Evolutionary conservation across 2,113 vertebrate genomes (phyloP), one percentile per base, ranked within the genome.

Genomic region (Lipotes vexillifer): DNA sequence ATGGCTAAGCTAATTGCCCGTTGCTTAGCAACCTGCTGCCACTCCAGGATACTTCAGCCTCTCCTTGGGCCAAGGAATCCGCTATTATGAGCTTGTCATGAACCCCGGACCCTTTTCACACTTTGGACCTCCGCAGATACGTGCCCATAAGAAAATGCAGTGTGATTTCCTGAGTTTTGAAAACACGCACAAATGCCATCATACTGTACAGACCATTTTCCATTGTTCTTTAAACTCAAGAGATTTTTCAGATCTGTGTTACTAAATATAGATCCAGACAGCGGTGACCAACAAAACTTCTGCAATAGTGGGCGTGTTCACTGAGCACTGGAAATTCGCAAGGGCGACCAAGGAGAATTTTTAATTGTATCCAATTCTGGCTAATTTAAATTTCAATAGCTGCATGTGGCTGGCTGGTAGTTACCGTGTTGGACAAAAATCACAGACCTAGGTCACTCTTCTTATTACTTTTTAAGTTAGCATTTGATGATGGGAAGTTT

Each of bases 381-480:
- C n/a, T 33, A 5, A 11, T 18, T 61, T 66, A 38, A 5, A 46
- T 63, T 27, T 75, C 49, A 46, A 1, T 41, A 63, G 41, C 49
- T 46, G 3, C 74, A 25, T 18, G 29, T 38, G 90, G 29, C 41
- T 38, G 93, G 38, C 49, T 10, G 4, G 41, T 20, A 13, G 12
- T 31, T 20, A 1, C 12, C 0, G 0, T 3, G 0, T 0, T 3
- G n/a, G 41, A 1, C 57, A 5, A 29, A 5, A n/a, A 17, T 8
- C 10, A 5, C 7, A 4, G 23, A 6, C 7, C 46, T 21, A 1
- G 2, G 15, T 5, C 25, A 20, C 9, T 49, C 2, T 21, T 86
- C 31, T 86, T 29, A 1, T 77, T 71, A 8, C 33, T 81, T 44
- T 31, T 33, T 8, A 31, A 36, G 17, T 75, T 78, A 46, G 12